A percentile compares a stretch with the other conserved stretches of the same genome.
Conservation (phyloP, 2,113 vertebrate genomes). For the Lota lota region DNA sequence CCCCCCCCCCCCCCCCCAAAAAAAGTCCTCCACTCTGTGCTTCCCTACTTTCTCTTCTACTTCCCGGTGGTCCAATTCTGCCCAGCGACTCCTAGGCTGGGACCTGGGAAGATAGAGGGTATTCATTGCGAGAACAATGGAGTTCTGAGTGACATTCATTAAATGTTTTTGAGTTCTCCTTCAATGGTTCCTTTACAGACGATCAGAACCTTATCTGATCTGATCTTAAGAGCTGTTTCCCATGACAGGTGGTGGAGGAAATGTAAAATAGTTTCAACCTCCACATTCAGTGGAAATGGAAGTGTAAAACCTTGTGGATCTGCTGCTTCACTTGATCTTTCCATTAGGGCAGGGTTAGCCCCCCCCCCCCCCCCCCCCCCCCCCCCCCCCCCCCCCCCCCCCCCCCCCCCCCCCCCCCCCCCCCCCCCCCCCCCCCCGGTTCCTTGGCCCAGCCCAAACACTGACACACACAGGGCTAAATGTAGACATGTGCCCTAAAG, state of each 20-base stretch:
- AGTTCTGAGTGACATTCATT: not conserved
- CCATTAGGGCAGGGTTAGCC: constrained; percentile 27
- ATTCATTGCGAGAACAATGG: not conserved
- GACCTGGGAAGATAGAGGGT: too few relatives aligned
- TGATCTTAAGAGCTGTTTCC: too few relatives aligned
- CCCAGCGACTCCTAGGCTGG: too few relatives aligned
- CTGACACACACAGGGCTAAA: constrained; percentile 40
- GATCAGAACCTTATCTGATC: too few relatives aligned
- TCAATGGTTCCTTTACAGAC: too few relatives aligned
- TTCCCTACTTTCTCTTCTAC: constrained; percentile 4
- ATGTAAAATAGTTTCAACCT: constrained; percentile 13
- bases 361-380: not conserved
- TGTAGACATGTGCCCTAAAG: not conserved
- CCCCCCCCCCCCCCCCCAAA: too few relatives aligned
- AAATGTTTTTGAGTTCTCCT: too few relatives aligned
- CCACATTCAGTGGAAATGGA: constrained; percentile 19
- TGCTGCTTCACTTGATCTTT: constrained; percentile 37
- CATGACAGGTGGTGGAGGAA: not conserved
- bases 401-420: not conserved
- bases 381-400: not conserved
- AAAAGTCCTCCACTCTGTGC: constrained; percentile 23
- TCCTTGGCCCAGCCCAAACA: constrained; percentile 19
- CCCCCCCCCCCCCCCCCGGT: not conserved
- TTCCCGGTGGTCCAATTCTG: not conserved
- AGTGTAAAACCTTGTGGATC: constrained; percentile 21